Conservation (phyloP, 2,888 invertebrate genomes). For the Lasioglossum malachurum region DNA sequence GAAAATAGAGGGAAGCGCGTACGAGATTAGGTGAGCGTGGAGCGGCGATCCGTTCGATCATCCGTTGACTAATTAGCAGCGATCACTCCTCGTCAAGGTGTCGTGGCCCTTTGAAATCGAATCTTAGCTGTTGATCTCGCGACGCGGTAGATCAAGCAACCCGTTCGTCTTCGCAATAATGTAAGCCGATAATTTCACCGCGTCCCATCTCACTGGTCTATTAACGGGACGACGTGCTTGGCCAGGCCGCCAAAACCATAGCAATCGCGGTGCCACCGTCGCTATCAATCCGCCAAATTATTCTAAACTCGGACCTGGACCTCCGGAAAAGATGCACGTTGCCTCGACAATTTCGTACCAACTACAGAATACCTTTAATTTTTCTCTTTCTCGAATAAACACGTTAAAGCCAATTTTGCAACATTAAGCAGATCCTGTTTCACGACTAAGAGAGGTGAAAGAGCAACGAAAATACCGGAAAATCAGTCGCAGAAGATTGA, state of each 20-base stretch:
- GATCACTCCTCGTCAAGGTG: not conserved
- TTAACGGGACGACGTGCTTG: slow-evolving; percentile 62
- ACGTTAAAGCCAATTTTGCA: no score
- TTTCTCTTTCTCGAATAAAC: no score
- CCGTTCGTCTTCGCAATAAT: slow-evolving; percentile 43
- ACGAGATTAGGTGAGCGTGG: no score
- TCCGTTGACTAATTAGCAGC: slow-evolving; percentile 2
- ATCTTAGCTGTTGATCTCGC: slow-evolving; percentile 56
- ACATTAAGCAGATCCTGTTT: no score
- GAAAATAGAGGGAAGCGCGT: not conserved
- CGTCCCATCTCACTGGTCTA: slow-evolving; percentile 68
- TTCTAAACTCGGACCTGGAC: not conserved
- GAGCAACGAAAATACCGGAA: not conserved
- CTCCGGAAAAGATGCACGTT: no score
- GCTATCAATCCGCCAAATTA: not conserved
- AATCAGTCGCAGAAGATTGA: not conserved
- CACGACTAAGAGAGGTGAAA: no score
- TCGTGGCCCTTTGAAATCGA: slow-evolving; percentile 50
- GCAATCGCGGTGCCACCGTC: slow-evolving; percentile 37
- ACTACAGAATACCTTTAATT: not conserved
- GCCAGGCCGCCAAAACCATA: slow-evolving; percentile 41
- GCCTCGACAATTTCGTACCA: not conserved
- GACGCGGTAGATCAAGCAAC: slow-evolving; percentile 37
- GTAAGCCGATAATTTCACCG: slow-evolving; percentile 66
- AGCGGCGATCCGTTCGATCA: not conserved